phyloP scores from a whole-genome alignment of 2,113 vertebrate species.

The Actinemys pallida region DNA sequence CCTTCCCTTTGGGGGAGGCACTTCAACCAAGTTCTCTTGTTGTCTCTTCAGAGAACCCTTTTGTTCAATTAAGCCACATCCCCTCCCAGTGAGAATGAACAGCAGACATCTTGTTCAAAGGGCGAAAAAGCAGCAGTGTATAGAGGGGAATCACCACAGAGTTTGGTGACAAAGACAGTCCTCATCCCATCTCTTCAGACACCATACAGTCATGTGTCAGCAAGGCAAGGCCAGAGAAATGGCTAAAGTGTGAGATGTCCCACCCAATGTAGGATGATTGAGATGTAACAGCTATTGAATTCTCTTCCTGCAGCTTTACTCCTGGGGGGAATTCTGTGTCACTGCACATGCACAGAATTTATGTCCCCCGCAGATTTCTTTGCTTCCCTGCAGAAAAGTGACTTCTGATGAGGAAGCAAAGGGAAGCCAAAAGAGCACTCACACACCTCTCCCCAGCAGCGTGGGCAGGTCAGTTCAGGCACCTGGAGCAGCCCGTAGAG shows the following conservation, averaged over 20 bases:
- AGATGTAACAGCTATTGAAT: neutral
- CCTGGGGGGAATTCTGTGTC: no score
- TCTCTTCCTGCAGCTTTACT: neutral
- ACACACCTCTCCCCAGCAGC: no score
- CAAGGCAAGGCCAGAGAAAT: neutral
- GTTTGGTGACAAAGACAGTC: neutral
- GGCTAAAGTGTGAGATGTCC: neutral
- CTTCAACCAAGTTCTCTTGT: neutral
- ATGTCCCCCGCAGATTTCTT: no score
- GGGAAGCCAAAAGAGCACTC: no score
- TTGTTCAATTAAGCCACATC: neutral
- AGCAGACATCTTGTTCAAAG: neutral
- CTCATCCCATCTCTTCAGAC: neutral
- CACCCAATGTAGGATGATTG: neutral
- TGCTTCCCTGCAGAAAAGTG: no score
- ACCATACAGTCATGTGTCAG: accelerated
- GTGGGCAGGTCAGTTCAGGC: no score
- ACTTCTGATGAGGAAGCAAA: no score
- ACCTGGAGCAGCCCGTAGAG: no score
- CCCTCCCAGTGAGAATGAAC: neutral
- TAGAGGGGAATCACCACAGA: accelerated
- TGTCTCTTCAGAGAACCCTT: neutral
- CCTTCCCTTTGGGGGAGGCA: neutral
- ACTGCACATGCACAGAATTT: no score
- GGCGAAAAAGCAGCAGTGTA: neutral